Evolutionary conservation across 2,888 invertebrate genomes (phyloP), one percentile per base, ranked within the genome.

Genomic region (Slavum lentiscoides): DNA sequence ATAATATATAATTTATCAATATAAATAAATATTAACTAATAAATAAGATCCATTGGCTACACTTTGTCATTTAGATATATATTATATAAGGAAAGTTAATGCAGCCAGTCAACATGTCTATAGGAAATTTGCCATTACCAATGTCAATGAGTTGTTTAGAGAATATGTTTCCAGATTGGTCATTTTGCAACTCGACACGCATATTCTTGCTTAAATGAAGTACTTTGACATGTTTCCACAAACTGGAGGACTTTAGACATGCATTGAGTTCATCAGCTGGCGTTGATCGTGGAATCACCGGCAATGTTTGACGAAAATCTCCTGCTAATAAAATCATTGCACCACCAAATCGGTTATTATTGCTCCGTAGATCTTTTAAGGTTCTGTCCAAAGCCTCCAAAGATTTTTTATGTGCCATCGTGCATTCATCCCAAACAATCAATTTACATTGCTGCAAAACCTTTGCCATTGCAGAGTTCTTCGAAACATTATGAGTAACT

Each of bases 321-420:
- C 30, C 30, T 30, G 30, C 30, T 72, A 30, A 30, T 30, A 30
- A 30, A 30, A 30, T 30, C 30, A 30, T 30, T 30, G 30, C 30
- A 30, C 30, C 30, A 30, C 30, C 30, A 30, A 30, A 30, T 30
- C 30, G 30, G 30, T 30, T 30, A 30, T 30, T 30, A 81, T 83
- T 74, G 77, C 82, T 83, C 53, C 84, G 83, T 30, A 84, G 67
- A 76, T 82, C 74, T 64, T 76, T 61, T 17, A 83, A 39, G 21
- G 85, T 85, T 58, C 84, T 64, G 82, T 86, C 83, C 83, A 74
- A 64, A 58, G 86, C 85, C 80, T 87, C 86, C 13, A 86, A 74
- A 30, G 84, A 77, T 74, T 82, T 81, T 83, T 86, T 86, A 77
- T 86, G 85, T 3, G 86, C 82, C 86, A 87, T 87, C 11, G 86